Evolutionary conservation across 2,113 vertebrate species (phyloP), one percentile per base, ranked within the genome.

Genomic region (Origma solitaria): DNA sequence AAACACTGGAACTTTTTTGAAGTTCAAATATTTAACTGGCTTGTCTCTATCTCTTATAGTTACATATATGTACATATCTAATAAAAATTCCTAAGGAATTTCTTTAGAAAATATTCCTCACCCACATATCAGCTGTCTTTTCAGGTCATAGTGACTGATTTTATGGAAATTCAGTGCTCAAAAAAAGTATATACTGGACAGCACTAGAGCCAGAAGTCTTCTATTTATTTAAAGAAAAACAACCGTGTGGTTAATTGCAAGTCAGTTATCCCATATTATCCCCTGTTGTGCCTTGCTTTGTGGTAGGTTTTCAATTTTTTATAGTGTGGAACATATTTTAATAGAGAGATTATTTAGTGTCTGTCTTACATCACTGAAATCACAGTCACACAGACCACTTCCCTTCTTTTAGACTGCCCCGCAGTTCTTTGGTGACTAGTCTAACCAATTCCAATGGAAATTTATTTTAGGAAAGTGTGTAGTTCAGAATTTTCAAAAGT

Each of bases 181-280:
- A 69, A 13, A 9, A 94, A 91, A 86, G 45, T 92, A 58, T 86
- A 62, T 64, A 42, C 90, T 95, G 71, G 76, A 86, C 62, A 88
- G 50, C 37, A 66, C n/a, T 80, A 38, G 25, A 90, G 14, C 21
- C 35, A 72, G 37, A 92, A 80, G 19, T 82, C 37, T 88, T 87
- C 40, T 82, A 72, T 65, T 86, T 88, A 64, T 86, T 93, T 92
- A 70, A 95, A 81, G 54, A 50, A 94, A 93, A 93, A 64, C 18
- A 85, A 42, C 14, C 11, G 2, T 70, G 68, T 93, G 76, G 82
- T 86, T 86, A 90, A 78, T 80, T 14, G 10, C 35, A 88, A 88
- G 76, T 57, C 68, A n/a, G 30, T 73, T 86, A 70, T 56, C 13
- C 72, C 35, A 44, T 66, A 73, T 71, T 50, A 61, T 78, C 30